Conservation (phyloP, 2,888 invertebrate genomes). For the Adela reaumurella region DNA sequence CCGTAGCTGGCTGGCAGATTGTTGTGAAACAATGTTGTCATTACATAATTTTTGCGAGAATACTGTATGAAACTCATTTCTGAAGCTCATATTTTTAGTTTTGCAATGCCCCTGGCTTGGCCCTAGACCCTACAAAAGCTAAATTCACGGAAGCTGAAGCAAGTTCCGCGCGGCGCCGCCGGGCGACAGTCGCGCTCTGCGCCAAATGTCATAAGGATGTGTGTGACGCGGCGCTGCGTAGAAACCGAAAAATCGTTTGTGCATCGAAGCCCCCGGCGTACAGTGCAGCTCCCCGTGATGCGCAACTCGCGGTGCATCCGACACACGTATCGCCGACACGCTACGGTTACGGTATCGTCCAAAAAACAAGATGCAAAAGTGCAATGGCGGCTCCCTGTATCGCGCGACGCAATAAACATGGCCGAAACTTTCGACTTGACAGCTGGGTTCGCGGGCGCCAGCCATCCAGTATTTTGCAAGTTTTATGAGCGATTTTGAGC, state of each 20-base stretch:
- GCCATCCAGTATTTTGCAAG: background rate
- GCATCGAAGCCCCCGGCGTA: background rate
- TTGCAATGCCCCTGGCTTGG: no score
- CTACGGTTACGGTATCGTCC: background rate
- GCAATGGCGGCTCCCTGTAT: slow-evolving; percentile 52
- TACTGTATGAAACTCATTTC: background rate
- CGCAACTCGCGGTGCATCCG: background rate
- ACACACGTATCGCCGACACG: background rate
- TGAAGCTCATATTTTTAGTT: background rate
- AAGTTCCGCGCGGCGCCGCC: background rate
- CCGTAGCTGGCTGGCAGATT: background rate
- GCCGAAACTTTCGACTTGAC: slow-evolving; percentile 23
- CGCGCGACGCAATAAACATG: slow-evolving; percentile 54
- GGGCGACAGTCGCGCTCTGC: background rate
- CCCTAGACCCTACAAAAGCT: no score
- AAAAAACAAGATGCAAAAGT: slow-evolving; percentile 11
- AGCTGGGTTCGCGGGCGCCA: background rate
- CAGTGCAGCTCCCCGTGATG: background rate
- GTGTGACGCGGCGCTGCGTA: background rate
- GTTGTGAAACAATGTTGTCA: background rate
- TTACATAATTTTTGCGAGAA: background rate
- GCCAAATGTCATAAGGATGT: background rate
- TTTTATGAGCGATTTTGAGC: background rate
- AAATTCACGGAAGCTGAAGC: no score
- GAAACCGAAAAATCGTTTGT: background rate